Conservation (phyloP, 1,140 invertebrate genomes). For the Diabrotica virgifera region DNA sequence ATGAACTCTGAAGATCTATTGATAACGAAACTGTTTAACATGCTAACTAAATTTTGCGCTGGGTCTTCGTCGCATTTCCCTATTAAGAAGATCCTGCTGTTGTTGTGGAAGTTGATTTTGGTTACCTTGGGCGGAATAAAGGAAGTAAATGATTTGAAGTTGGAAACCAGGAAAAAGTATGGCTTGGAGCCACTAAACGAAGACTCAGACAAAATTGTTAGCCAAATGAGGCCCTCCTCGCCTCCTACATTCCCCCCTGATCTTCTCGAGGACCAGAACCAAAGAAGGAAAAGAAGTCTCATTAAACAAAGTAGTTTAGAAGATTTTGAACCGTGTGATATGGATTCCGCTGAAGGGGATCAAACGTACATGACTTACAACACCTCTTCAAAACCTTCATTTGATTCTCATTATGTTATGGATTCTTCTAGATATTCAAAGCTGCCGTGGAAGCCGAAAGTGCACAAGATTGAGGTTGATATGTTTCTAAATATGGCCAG, state of each 20-base stretch:
- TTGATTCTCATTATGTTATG: neutral
- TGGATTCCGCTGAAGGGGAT: constrained; percentile 58
- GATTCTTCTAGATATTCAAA: constrained; percentile 48
- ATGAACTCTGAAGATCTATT: constrained; percentile 73
- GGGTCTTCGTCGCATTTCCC: constrained; percentile 93
- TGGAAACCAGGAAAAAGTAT: constrained; percentile 61
- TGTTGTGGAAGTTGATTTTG: constrained; percentile 93
- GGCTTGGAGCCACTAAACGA: constrained; percentile 76
- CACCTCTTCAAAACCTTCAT: neutral
- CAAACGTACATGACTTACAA: constrained; percentile 43
- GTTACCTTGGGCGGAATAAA: constrained; percentile 87
- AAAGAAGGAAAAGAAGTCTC: constrained; percentile 64
- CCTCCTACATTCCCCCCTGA: constrained; percentile 91
- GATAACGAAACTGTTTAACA: constrained; percentile 83
- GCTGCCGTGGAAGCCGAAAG: constrained; percentile 94
- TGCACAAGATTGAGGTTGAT: constrained; percentile 88
- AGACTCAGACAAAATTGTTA: constrained; percentile 90
- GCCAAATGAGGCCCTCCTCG: constrained; percentile 89
- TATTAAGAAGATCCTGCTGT: constrained; percentile 94
- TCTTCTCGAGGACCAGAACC: constrained; percentile 84
- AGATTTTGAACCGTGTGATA: constrained; percentile 71
- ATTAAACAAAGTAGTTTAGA: constrained; percentile 94
- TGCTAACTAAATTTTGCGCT: constrained; percentile 94
- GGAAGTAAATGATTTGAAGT: constrained; percentile 62
- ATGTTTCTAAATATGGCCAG: constrained; percentile 87